Conservation (phyloP, 2,113 vertebrate genomes). For the Sylvilagus bachmani region DNA sequence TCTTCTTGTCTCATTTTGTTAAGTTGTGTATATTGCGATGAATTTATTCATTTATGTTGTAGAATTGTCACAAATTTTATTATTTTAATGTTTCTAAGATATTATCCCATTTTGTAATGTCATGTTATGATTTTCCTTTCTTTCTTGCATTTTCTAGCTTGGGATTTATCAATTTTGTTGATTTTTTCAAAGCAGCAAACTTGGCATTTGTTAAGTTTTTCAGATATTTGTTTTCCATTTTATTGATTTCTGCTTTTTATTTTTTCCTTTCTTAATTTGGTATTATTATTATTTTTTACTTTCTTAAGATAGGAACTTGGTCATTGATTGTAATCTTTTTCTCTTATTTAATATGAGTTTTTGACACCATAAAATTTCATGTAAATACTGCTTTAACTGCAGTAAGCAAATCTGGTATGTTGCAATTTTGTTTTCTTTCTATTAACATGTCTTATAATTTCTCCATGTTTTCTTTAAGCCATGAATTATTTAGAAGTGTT, state of each 20-base stretch:
- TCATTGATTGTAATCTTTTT: not conserved
- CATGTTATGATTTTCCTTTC: not conserved
- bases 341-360: not conserved
- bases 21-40: not conserved
- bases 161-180: not conserved
- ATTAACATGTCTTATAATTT: conserved; percentile 18
- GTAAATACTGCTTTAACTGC: not conserved
- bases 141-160: not conserved
- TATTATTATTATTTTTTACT: not conserved
- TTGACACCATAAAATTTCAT: not conserved
- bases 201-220: not conserved
- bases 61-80: not conserved
- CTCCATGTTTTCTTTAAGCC: not conserved
- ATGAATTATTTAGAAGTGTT: not conserved
- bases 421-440: not conserved
- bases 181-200: not conserved
- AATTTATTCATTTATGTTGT: not conserved
- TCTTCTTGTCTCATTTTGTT: not conserved
- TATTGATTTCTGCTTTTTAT: not conserved
- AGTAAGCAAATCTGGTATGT: not conserved
- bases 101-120: not conserved
- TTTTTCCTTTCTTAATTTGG: not conserved
- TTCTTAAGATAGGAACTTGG: not conserved
- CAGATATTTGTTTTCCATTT: not conserved
- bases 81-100: not conserved